A percentile compares a stretch with the other conserved stretches of the same genome.
phyloP scores from a whole-genome alignment of 2,888 invertebrate species.

The Trissonchulus latispiculum region DNA sequence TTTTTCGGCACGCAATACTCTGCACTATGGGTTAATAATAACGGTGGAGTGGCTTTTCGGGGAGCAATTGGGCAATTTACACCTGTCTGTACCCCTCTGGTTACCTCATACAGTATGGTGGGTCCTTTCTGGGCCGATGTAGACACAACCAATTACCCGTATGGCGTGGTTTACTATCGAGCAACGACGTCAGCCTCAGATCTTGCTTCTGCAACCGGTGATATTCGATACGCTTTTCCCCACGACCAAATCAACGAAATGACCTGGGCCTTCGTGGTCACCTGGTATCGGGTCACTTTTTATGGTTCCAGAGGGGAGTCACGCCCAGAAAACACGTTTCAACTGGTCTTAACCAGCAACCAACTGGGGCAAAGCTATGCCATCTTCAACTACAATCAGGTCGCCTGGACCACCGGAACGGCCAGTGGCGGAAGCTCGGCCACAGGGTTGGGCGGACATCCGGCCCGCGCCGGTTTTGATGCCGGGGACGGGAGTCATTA shows the following conservation, averaged over 20 bases:
- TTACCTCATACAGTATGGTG: conserved; percentile 27
- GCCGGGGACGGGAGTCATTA: too few species aligned
- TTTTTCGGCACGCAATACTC: not conserved
- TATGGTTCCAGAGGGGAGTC: not conserved
- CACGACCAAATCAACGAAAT: too few species aligned
- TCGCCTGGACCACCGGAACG: conserved; percentile 22
- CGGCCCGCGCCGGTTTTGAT: too few species aligned
- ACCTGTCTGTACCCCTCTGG: conserved; percentile 30
- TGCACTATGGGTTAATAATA: conserved; percentile 15
- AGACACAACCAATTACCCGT: conserved; percentile 29
- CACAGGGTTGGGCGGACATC: too few species aligned
- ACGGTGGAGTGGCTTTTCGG: conserved; percentile 16
- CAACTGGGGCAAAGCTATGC: not conserved
- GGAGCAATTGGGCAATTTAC: conserved; percentile 19
- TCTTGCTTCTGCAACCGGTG: too few species aligned
- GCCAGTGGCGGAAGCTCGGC: conserved; percentile 23
- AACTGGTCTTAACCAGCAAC: conserved; percentile 22
- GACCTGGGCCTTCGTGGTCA: not conserved
- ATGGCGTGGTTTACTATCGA: not conserved
- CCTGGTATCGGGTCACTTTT: conserved; percentile 12
- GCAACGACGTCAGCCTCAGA: too few species aligned
- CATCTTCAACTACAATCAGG: too few species aligned
- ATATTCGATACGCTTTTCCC: too few species aligned
- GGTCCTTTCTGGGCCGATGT: conserved; percentile 43
- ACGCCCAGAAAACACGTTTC: conserved; percentile 27